Evolutionary conservation across 2,888 invertebrate species (phyloP), one percentile per base, ranked within the genome.

Genomic region (Diarsia dahlii): DNA sequence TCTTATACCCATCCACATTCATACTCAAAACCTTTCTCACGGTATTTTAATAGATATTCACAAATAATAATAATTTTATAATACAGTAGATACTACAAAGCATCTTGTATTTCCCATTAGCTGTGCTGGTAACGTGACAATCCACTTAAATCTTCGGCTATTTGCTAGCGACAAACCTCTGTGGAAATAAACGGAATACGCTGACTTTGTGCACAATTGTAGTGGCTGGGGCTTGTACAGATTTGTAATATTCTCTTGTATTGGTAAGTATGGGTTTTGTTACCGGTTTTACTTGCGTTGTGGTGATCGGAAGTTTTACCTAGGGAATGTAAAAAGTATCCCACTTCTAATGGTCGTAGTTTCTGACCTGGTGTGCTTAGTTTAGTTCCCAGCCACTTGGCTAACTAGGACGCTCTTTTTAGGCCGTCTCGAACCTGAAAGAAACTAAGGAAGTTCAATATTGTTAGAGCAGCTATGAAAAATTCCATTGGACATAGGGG

Each of bases 101-200:
- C 58, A 52, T 56, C 69, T 74, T 72, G 54, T 52, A 69, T 70
- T 82, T 58, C 69, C 74, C 52, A 79, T 74, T 80, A 84, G 28
- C 48, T n/a, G 60, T 46, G 62, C 23, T 15, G 74, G 46, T 28
- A 68, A 66, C 68, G 63, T 58, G 73, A 76, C 74, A 75, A 85
- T 81, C 71, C 67, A 72, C 71, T 79, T 62, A 84, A 28, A 76
- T 77, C 58, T 74, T 46, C 58, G 66, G 70, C 60, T 87, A 78
- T 82, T 84, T 79, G 81, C 79, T 63, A 54, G 70, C 68, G 75
- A 83, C 78, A 68, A 78, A 72, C 67, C 87, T 79, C 82, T 56
- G 70, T 23, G 79, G 84, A 87, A 85, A 88, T 81, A 76, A 76
- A 48, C 76, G 67, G 73, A 74, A 77, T 45, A 70, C 66, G 67